These are phyloP conservation scores for Zeugodacus cucurbitae DNA, from an alignment of 1,140 invertebrate genomes.

Conservation along the genomic window DNA sequence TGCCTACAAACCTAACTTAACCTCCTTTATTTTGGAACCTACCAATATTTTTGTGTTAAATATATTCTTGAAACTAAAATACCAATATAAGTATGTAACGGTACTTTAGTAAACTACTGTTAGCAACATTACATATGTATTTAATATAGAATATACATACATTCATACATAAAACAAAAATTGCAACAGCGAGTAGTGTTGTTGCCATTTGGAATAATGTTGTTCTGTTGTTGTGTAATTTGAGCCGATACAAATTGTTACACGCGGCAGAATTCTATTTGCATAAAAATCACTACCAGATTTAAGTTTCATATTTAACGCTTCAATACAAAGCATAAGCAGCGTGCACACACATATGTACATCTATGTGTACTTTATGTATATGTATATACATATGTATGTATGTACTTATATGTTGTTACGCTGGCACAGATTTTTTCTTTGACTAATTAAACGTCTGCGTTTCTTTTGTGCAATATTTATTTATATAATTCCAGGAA, in stretches of 20 bases:
- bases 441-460: background rate
- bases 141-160: background rate
- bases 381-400: no score
- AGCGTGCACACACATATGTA: background rate
- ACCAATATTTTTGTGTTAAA: no score
- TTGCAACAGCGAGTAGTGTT: background rate
- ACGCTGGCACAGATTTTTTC: background rate
- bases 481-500: background rate
- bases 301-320: background rate
- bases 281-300: background rate
- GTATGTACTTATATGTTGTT: background rate
- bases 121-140: background rate
- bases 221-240: background rate
- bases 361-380: background rate
- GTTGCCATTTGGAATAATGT: background rate
- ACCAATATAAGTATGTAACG: no score
- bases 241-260: background rate
- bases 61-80: no score
- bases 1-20: no score
- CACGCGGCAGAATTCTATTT: background rate
- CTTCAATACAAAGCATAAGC: background rate
- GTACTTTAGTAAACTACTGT: background rate
- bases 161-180: background rate
- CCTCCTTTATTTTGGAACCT: no score
- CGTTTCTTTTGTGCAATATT: background rate